Evolutionary conservation across 2,797 vertebrate genomes (phyloP), one percentile per base, ranked within the genome.

Genomic region (Protosalanx chinensis): DNA sequence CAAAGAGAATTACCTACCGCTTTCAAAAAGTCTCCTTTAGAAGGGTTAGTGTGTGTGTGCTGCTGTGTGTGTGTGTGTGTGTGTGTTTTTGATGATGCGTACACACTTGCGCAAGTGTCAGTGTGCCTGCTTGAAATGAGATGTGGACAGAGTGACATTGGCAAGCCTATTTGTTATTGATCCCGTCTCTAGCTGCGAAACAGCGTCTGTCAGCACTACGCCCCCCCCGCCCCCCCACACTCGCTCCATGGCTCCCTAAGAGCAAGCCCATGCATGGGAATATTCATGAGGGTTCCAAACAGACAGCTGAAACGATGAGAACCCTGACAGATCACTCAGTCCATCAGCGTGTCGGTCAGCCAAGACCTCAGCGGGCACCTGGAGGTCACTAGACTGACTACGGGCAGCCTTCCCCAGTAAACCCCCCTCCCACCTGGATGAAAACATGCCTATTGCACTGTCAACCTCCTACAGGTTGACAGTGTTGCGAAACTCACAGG

Each of bases 161-260:
- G 72, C 62, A 20, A 32, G 51, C 29, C 64, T 57, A 57, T 67
- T 61, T 37, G 32, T 33, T 70, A 60, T 61, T 70, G 57, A 61
- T 67, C 37, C 60, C 56, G 30, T 7, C 49, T 72, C 67, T 68
- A 72, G 53, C 67, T 72, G 70, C 63, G 79, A 87, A 86, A 88
- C 67, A 84, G 84, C 85, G 78, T 82, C 85, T 82, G 82, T 89
- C 88, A 89, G 84, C 81, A 82, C 70, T 83, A 82, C 85, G 86
- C 81, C 84, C 76, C 82, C 65, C 46, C 20, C 53, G 3, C 18
- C 49, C 29, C 49, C 76, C 46, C 46, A 67, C 27, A 10, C 32
- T 27, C 51, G 1, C 77, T 69, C 72, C 66, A 56, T 3, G 46
- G 74, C 78, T 77, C 80, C 78, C 0, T 62, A 83, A 79, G 76